These are phyloP conservation scores for Bombyx huttoni DNA, from an alignment of 2,888 invertebrate species.

Conservation along the genomic window DNA sequence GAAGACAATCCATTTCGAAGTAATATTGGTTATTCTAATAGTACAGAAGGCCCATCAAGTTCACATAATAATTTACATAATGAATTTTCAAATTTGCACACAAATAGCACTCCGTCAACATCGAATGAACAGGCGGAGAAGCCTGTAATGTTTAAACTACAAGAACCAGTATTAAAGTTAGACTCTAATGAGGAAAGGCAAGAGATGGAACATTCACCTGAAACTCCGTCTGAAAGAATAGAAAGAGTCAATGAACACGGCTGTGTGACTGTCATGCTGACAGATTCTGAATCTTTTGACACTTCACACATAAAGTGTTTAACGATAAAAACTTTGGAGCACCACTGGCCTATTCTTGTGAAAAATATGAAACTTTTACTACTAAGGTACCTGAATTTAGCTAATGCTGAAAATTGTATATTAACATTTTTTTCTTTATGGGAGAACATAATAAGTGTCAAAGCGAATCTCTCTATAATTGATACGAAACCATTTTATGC, in stretches of 20 bases:
- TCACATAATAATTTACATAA: constrained; percentile 48
- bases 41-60: constrained; percentile 35
- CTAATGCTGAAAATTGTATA: constrained; percentile 78
- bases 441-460: constrained; percentile 92
- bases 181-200: constrained; percentile 26
- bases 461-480: constrained; percentile 89
- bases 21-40: constrained; percentile 38
- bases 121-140: constrained; percentile 31
- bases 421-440: constrained; percentile 88
- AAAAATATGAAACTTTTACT: constrained; percentile 76
- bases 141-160: constrained; percentile 40
- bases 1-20: constrained; percentile 60
- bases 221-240: constrained; percentile 43
- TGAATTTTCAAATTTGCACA: constrained; percentile 64
- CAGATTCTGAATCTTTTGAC: constrained; percentile 86
- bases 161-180: constrained; percentile 53
- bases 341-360: constrained; percentile 87
- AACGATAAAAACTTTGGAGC: constrained; percentile 87
- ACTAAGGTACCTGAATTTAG: constrained; percentile 69
- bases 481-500: constrained; percentile 92
- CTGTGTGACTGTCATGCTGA: constrained; percentile 76
- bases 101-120: constrained; percentile 45
- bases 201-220: constrained; percentile 42
- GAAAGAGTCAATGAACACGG: constrained; percentile 58
- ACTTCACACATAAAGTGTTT: constrained; percentile 89